Evolutionary conservation across 2,797 vertebrate genomes (phyloP).

Genomic region (Acanthurus leucopareius): DNA sequence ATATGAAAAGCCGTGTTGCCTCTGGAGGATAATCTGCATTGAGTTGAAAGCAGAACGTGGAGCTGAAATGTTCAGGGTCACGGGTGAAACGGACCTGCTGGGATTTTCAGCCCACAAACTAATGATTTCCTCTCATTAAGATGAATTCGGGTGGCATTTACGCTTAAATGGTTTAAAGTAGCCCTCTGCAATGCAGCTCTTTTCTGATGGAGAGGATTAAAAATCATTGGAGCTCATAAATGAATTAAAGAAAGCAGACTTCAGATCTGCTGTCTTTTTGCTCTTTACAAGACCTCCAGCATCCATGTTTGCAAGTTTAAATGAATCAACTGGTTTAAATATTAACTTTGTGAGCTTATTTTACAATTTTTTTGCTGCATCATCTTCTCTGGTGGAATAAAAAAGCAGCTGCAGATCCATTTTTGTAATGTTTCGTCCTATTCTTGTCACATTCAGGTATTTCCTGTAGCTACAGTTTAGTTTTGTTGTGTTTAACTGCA

Average conservation of each 20-base stretch:
- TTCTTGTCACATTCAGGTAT: not conserved
- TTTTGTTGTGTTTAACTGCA: not conserved
- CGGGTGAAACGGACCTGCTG: conserved; percentile 10
- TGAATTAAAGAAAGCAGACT: conserved; percentile 15
- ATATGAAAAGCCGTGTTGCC: not conserved
- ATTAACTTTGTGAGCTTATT: not conserved
- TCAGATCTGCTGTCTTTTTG: not conserved
- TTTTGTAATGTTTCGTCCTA: not conserved
- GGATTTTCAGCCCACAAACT: conserved; percentile 44
- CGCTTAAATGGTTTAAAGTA: conserved; percentile 41
- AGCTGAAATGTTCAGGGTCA: conserved; percentile 20
- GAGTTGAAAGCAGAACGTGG: conserved; percentile 16
- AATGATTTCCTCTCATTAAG: conserved; percentile 60
- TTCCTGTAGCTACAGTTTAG: not conserved
- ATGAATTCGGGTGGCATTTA: conserved; percentile 62
- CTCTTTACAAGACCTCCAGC: not conserved
- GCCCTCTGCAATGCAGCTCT: conserved; percentile 16
- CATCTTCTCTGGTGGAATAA: not conserved
- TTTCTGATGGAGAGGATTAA: conserved; percentile 19
- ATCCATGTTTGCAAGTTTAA: not conserved
- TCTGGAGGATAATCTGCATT: not conserved
- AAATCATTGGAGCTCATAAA: conserved; percentile 27
- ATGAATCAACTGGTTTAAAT: not conserved
- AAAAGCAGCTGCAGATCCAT: not conserved
- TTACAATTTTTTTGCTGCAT: too few relatives aligned